Evolutionary conservation across 2,888 invertebrate genomes (phyloP), one percentile per base, ranked within the genome.

Genomic region (Nomada goodeniana): DNA sequence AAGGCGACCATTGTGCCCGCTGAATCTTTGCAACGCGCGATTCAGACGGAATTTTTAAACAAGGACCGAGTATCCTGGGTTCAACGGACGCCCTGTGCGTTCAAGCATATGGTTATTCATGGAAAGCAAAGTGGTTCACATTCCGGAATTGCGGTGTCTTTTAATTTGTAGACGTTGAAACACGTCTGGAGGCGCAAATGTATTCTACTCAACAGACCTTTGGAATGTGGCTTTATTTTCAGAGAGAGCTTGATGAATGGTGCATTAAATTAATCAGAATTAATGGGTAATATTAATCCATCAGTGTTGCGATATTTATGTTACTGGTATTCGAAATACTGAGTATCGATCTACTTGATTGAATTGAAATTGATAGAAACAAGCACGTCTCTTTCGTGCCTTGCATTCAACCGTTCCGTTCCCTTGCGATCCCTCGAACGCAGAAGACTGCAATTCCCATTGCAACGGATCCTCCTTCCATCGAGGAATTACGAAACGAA

Each of bases 31-130:
- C 47, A 13, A 36, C 44, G 18, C 18, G 9, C 4, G 10, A 20
- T 20, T 64, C 20, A 13, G 15, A 36, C 36, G 36, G n/a, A 67
- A 20, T 70, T 70, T 70, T 70, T 36, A 18, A 18, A 71, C 60
- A 69, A 7, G 44, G 5, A 18, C 29, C 5, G 15, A 20, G 47
- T 59, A 29, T 44, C 47, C 47, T 13, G 15, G 18, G 7, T 4
- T 47, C 44, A 29, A 69, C 26, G 52, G 15, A 5, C 13, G n/a
- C 3, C n/a, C 26, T 5, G 47, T 26, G 5, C 64, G 47, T 23
- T 23, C 10, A 11, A 47, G 2, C 23, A 9, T 4, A 36, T 36
- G 4, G 64, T 42, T 55, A 23, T 42, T 55, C 18, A 23, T 5
- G 15, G 55, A 23, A 18, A 10, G 23, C 7, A 5, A 42, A 68